Conservation (phyloP, 1,140 invertebrate genomes). For the Leptinotarsa defecta region DNA sequence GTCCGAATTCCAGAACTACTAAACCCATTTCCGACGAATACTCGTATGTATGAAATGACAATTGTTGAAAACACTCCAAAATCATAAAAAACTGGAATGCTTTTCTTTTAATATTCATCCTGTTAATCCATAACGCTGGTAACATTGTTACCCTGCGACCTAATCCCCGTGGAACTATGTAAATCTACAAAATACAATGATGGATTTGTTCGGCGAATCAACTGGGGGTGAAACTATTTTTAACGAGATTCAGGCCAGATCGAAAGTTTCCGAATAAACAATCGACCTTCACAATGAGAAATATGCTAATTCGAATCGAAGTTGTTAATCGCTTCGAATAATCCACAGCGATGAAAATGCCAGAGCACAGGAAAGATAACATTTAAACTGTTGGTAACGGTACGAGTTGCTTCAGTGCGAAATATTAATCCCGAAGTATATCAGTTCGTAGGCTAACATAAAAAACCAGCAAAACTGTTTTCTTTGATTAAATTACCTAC, state of each 20-base stretch:
- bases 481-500: too few species aligned
- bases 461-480: neutral
- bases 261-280: neutral
- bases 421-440: too few species aligned
- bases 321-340: neutral
- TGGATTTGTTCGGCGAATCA: neutral
- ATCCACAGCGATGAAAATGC: too few species aligned
- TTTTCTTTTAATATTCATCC: neutral
- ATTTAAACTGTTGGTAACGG: too few species aligned
- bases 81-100: neutral
- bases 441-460: too few species aligned
- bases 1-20: too few species aligned
- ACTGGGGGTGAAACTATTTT: neutral
- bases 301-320: neutral
- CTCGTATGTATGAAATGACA: neutral
- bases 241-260: neutral
- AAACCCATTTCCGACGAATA: neutral
- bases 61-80: neutral
- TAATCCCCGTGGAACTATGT: conserved; percentile 1
- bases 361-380: too few species aligned
- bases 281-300: neutral
- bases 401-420: too few species aligned
- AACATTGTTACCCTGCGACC: neutral
- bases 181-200: conserved; percentile 5
- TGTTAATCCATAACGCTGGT: neutral